phyloP scores from a whole-genome alignment of 2,113 vertebrate genomes.

The Pachycephala philippinensis region DNA sequence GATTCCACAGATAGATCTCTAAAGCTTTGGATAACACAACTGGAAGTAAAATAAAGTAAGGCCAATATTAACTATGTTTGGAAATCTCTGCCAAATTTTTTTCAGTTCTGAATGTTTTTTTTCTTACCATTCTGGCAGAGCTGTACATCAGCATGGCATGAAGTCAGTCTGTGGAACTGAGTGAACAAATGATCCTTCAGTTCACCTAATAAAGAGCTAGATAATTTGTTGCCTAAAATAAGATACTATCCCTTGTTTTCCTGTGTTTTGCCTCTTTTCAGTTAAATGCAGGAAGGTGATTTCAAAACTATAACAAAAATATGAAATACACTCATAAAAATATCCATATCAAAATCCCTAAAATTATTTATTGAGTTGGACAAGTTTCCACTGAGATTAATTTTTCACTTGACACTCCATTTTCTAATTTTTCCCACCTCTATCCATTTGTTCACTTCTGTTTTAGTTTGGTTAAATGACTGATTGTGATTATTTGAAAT shows the following conservation, averaged over 20 bases:
- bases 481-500: not conserved
- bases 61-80: not conserved
- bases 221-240: not conserved
- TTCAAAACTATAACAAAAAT: not conserved
- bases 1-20: not conserved
- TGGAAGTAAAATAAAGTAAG: not conserved
- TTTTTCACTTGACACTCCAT: not conserved
- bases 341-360: not conserved
- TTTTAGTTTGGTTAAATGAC: not conserved
- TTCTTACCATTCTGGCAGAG: not conserved
- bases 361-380: not conserved
- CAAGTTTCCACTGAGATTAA: not conserved
- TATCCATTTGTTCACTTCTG: not conserved
- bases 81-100: not conserved
- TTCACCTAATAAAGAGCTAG: not conserved
- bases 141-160: not conserved
- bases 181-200: not conserved
- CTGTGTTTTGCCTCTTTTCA: not conserved
- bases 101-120: not conserved
- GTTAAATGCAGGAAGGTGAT: not conserved
- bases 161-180: not conserved
- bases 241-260: not conserved
- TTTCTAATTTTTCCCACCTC: not conserved
- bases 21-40: not conserved
- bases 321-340: not conserved